Base-by-base conservation (phyloP, 1,140 invertebrate genomes). In the Drosophila pallidifrons region DNA sequence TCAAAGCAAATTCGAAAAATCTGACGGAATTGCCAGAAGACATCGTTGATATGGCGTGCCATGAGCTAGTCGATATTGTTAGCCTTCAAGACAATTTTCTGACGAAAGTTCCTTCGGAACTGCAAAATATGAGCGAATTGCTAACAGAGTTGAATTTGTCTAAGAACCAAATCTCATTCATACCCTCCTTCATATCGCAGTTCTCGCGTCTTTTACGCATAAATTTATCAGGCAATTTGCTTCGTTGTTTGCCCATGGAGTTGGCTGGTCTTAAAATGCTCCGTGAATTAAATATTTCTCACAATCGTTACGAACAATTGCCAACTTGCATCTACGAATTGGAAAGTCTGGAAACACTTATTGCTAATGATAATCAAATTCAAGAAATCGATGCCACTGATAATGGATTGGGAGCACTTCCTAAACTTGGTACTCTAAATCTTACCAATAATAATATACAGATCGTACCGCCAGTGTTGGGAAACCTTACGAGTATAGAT, bases 381-480 rank as follows among this genome's bases (percentile, higher is more conserved):
- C 91, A 93, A 1, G 92, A 94, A 52, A 94, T 98, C 49, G 94
- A 97, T 92, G 94, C 95, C 11, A 91, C 93, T 3, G 94, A 94
- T 0, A 92, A 93, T 52, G 94, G 94, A 0, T 93, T 98, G 3
- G 93, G 94, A 10, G 94, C 95, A 54, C 87, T 98, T 30, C 93
- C 92, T 69, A 91, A 93, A 8, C 93, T 98, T 13, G 94, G 95
- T 0, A 95, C 94, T 1, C 92, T 98, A 28, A 95, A 98, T 94
- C 92, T 98, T 8, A 94, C 94, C 41, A 98, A 98, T 87, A 98
- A 98, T 89, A 95, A 96, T 86, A 96, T 98, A 66, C 91, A 87
- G 47, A 91, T 94, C 30, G 95, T 98, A 38, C 97, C 97, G 41
- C 96, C 97, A 0, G 94, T 96, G 83, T 93, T 98, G 43, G 97